Evolutionary conservation across 2,113 vertebrate genomes (phyloP).

Genomic region (Ivindomyrus marchei): DNA sequence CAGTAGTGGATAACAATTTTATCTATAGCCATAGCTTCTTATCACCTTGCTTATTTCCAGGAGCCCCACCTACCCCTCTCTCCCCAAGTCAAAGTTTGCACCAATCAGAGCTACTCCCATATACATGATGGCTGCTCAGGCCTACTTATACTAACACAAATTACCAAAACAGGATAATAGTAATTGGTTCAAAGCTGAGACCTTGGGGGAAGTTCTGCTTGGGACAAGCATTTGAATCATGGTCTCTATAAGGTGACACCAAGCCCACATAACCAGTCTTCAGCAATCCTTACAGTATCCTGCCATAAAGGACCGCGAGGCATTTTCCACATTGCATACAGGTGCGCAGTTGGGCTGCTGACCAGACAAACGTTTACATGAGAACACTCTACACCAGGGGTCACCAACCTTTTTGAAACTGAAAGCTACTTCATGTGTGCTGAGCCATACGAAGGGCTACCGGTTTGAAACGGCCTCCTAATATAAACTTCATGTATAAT

Average conservation of each 20-base stretch:
- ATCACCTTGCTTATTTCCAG: not conserved
- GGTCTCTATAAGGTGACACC: not conserved
- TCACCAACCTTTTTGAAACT: no score
- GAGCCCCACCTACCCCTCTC: not conserved
- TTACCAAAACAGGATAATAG: not conserved
- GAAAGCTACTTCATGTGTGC: no score
- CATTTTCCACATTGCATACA: not conserved
- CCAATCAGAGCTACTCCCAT: not conserved
- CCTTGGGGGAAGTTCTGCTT: not conserved
- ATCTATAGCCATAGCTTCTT: not conserved
- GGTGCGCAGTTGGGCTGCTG: not conserved
- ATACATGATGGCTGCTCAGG: not conserved
- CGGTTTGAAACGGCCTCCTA: no score
- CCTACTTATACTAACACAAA: no score
- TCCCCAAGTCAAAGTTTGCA: not conserved
- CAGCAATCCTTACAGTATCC: not conserved
- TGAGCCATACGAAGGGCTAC: no score
- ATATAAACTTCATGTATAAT: no score
- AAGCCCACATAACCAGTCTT: not conserved
- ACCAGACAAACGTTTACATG: not conserved
- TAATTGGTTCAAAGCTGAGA: not conserved
- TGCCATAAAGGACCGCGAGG: not conserved
- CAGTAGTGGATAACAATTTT: not conserved
- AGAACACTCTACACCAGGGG: not conserved
- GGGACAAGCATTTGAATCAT: not conserved